Conservation (phyloP, 92 coral and sea anemone genomes). For the Heteractis magnifica region DNA sequence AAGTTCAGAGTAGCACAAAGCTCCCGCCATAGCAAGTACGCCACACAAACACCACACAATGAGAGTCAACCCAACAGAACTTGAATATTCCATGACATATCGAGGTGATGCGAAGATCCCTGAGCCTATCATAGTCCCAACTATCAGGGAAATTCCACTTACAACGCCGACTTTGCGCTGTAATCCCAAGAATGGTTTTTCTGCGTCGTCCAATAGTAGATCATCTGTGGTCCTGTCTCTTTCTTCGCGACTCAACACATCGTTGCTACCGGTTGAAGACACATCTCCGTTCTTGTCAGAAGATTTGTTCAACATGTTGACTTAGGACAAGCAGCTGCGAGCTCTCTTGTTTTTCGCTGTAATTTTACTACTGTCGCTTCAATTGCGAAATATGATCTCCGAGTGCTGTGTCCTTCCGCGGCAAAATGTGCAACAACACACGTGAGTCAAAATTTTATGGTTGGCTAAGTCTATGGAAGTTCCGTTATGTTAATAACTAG, state of each 20-base stretch:
- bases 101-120: slow-evolving; percentile 98
- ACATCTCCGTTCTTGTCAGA: neutral
- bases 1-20: slow-evolving; percentile 84
- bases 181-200: slow-evolving; percentile 41
- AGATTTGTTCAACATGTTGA: neutral
- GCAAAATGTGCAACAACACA: neutral
- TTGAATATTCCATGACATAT: slow-evolving; percentile 78
- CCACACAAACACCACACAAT: slow-evolving; percentile 95
- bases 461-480: neutral
- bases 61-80: slow-evolving; percentile 91
- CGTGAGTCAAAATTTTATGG: neutral
- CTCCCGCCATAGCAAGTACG: slow-evolving; percentile 79
- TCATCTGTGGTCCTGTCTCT: slow-evolving; percentile 52
- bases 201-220: slow-evolving; percentile 18
- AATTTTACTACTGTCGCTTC: neutral
- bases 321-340: neutral
- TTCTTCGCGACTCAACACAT: slow-evolving; percentile 34
- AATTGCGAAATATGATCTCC: neutral
- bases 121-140: slow-evolving; percentile 94
- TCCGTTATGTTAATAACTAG: neutral
- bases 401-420: neutral
- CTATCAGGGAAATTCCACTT: slow-evolving; percentile 85
- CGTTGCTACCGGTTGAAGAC: neutral
- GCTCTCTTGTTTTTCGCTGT: neutral
- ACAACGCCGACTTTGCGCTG: slow-evolving; percentile 84